Base-by-base conservation (phyloP, 2,888 invertebrate genomes). In the Tipula unca region DNA sequence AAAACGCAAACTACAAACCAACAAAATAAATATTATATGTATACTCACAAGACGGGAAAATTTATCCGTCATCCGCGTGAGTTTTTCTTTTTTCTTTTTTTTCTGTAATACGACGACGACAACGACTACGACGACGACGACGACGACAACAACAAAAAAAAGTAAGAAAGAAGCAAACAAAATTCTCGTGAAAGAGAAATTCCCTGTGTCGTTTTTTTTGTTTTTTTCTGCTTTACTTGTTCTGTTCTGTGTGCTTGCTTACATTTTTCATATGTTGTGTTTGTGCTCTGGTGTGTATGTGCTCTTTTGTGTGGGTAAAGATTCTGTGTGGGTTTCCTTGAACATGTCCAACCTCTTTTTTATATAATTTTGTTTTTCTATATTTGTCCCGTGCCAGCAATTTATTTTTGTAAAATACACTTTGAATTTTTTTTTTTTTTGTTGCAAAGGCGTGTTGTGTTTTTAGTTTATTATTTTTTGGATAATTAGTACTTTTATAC, bases 331-430 rank as follows among this genome's bases (percentile, higher is more conserved):
- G 85, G 85, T 29, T 69, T 54, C 69, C 69, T 35, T 54, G 69
- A 85, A 86, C 69, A 69, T 69, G 86, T 86, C 86, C 86, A 85
- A 86, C 86, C 86, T 86, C 86, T 86, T 86, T 86, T 86, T 86
- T 84, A 20, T 84, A 14, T 32, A 83, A 32, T 83, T 35, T 32
- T 17, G 36, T 84, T 84, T 36, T 84, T 84, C 86, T 85, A 86
- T 86, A 86, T 86, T 85, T 85, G 86, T 86, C 85, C 86, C 85
- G 86, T 85, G 82, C 36, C 82, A 85, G 85, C 36, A 85, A 83
- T 83, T 83, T 32, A 32, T 83, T 83, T 83, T 69, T 25, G 10
- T 69, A 25, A 69, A 69, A 69, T 69, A 69, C 25, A 69, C 48
- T 48, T 48, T 69, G 25, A 69, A 25, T 10, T 69, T 20, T 20